Evolutionary conservation across 2,797 vertebrate species (phyloP).

Genomic region (Gymnothorax javanicus): DNA sequence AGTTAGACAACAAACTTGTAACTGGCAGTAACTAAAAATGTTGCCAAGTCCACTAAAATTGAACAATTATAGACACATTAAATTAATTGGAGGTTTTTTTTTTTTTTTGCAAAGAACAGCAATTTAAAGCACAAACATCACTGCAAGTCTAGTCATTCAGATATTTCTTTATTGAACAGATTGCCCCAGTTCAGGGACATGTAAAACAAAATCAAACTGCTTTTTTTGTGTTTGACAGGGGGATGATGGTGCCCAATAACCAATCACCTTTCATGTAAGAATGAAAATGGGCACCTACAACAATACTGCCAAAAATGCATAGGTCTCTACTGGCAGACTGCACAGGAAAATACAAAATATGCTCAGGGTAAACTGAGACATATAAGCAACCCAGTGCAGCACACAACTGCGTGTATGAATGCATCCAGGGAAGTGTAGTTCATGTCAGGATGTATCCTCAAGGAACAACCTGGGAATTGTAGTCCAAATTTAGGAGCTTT

Average conservation of each 20-base stretch:
- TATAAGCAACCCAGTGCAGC: not conserved
- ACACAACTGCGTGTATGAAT: not conserved
- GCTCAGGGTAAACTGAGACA: conserved; percentile 25
- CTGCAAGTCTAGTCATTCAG: not conserved
- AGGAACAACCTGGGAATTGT: not conserved
- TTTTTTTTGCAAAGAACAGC: conserved; percentile 45
- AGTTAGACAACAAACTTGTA: no score
- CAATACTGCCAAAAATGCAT: conserved; percentile 16
- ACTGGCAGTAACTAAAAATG: no score
- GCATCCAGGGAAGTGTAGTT: not conserved
- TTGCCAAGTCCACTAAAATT: no score
- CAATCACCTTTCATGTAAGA: not conserved
- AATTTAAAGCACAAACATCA: conserved; percentile 31
- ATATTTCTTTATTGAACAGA: conserved; percentile 13
- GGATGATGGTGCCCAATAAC: not conserved
- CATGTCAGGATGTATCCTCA: not conserved
- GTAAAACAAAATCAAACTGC: conserved; percentile 6
- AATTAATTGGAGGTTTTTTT: no score
- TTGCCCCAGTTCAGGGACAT: conserved; percentile 7
- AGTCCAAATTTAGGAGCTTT: not conserved
- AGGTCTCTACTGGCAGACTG: not conserved
- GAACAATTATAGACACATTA: no score
- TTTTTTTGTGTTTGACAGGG: not conserved
- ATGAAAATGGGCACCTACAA: not conserved
- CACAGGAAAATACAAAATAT: conserved; percentile 29